A percentile compares a stretch with the other conserved stretches of the same genome.
Evolutionary conservation across 92 coral and sea anemone species (phyloP).

Genomic region (Actinernus sp.): DNA sequence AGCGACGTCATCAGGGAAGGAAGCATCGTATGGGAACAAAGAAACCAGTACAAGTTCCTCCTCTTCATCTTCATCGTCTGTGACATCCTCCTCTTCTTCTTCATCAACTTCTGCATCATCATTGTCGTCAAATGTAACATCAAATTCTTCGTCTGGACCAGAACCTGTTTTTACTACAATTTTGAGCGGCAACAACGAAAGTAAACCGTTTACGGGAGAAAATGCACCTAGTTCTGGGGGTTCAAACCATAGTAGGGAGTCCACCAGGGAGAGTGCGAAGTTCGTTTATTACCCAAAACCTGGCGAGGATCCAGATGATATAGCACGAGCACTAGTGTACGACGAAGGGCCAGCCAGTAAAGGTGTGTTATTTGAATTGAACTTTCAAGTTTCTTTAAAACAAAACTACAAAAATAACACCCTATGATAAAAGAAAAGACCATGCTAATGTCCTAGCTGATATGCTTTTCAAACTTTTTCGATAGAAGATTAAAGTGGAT

Average conservation of each 20-base stretch:
- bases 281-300: conserved; percentile 34
- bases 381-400: too few relatives aligned
- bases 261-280: conserved; percentile 16
- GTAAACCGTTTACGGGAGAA: not conserved
- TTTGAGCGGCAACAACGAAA: not conserved
- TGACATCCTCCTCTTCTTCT: too few relatives aligned
- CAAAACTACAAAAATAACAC: too few relatives aligned
- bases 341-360: conserved; percentile 51
- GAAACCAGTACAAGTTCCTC: too few relatives aligned
- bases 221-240: not conserved
- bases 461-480: too few relatives aligned
- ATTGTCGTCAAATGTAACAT: too few relatives aligned
- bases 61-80: too few relatives aligned
- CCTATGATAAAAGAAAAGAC: not conserved
- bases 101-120: too few relatives aligned
- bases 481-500: too few relatives aligned
- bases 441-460: not conserved
- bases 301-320: conserved; percentile 36
- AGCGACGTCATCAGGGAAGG: too few relatives aligned
- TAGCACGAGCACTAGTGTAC: conserved; percentile 49
- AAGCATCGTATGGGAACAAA: too few relatives aligned
- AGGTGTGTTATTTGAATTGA: too few relatives aligned
- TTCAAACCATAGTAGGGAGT: not conserved
- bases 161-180: not conserved
- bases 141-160: not conserved